Evolutionary conservation across 2,797 vertebrate genomes (phyloP).

Genomic region (Anisognathus igniventris): DNA sequence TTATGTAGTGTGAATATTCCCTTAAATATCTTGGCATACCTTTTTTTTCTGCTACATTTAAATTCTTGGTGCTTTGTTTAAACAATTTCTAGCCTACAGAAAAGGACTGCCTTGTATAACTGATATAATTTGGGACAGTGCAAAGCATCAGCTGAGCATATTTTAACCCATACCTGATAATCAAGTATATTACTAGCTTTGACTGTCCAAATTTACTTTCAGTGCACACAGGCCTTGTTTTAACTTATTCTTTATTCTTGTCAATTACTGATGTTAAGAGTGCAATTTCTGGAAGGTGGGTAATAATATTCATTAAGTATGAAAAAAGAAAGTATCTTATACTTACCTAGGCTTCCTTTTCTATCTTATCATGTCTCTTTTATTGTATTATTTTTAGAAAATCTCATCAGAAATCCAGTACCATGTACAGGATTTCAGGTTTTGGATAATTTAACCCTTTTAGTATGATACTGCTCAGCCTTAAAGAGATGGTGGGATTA

Average conservation of each 20-base stretch:
- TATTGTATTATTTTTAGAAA: not conserved
- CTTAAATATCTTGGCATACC: not conserved
- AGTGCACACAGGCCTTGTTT: not conserved
- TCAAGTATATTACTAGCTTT: not conserved
- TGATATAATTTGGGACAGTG: not conserved
- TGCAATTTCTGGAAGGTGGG: not conserved
- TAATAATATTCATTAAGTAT: not conserved
- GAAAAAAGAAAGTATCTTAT: not conserved
- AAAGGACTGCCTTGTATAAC: not conserved
- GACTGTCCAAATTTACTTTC: not conserved
- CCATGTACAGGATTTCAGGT: not conserved
- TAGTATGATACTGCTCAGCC: not conserved
- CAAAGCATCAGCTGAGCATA: not conserved
- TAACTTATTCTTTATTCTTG: slow-evolving; percentile 18
- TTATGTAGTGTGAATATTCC: slow-evolving; percentile 5
- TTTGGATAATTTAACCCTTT: not conserved
- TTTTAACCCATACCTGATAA: not conserved
- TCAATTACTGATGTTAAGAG: not conserved
- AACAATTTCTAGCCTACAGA: slow-evolving; percentile 3
- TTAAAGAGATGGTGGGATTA: not conserved
- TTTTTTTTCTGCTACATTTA: slow-evolving; percentile 16
- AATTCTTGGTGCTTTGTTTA: slow-evolving; percentile 33
- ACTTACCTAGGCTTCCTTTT: not conserved
- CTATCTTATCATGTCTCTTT: not conserved
- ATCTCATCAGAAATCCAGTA: not conserved